phyloP scores from a whole-genome alignment of 2,113 vertebrate genomes.

The Heptranchias perlo region DNA sequence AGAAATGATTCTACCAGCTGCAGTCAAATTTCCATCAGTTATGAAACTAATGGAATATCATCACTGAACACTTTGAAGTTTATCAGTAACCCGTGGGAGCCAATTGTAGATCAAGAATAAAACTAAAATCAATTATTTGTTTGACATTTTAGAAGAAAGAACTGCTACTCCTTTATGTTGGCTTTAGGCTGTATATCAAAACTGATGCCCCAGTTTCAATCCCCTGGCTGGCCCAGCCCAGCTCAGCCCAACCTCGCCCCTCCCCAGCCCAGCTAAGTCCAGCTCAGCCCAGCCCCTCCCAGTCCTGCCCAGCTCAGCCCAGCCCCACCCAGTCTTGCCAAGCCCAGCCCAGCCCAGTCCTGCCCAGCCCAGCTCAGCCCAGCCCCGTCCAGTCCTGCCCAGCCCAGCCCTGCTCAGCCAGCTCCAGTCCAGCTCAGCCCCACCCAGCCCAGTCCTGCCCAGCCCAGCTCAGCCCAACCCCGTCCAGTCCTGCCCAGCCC shows the following conservation, averaged over 20 bases:
- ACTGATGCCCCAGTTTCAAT: not conserved
- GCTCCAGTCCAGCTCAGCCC: no score
- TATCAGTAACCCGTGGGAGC: constrained; percentile 31
- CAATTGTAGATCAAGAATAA: constrained; percentile 34
- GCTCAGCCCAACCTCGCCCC: not conserved
- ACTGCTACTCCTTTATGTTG: constrained; percentile 18
- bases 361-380: not conserved
- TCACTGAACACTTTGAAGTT: not conserved
- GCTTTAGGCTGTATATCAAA: not conserved
- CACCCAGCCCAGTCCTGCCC: no score
- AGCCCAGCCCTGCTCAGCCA: no score
- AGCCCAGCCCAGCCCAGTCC: no score
- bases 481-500: no score
- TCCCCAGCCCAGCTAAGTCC: no score
- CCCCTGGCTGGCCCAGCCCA: not conserved
- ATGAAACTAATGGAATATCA: not conserved
- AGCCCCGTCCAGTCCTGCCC: no score
- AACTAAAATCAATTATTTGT: constrained; percentile 30
- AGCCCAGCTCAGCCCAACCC: not conserved
- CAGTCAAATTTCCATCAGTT: not conserved
- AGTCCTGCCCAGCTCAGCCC: not conserved
- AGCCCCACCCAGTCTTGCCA: not conserved
- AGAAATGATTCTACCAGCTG: not conserved
- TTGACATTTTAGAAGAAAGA: constrained; percentile 7
- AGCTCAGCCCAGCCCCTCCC: not conserved